Conservation (phyloP, 2,113 vertebrate species). For the Bungarus multicinctus region DNA sequence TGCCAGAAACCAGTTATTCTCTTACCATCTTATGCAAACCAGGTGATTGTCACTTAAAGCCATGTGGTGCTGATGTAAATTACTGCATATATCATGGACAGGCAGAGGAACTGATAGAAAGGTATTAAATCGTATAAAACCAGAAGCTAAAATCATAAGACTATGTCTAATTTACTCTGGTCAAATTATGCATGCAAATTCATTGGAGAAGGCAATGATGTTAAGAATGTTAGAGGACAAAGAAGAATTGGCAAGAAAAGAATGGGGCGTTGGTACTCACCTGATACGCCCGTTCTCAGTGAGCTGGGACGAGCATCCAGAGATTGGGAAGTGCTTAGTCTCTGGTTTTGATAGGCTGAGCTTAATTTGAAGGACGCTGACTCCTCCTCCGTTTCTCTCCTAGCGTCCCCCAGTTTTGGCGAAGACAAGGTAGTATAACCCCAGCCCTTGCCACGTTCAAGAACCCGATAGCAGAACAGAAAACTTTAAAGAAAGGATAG, state of each 20-base stretch:
- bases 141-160: not conserved
- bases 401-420: too few relatives aligned
- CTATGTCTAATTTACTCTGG: not conserved
- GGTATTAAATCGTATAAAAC: not conserved
- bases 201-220: not conserved
- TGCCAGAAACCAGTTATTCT: not conserved
- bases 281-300: too few relatives aligned
- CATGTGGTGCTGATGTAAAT: not conserved
- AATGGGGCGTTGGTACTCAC: too few relatives aligned
- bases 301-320: too few relatives aligned
- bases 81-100: not conserved
- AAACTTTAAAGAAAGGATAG: too few relatives aligned
- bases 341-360: too few relatives aligned
- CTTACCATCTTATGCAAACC: not conserved
- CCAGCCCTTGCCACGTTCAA: too few relatives aligned
- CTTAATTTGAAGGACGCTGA: too few relatives aligned
- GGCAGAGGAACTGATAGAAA: not conserved
- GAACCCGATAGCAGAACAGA: too few relatives aligned
- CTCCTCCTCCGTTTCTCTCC: too few relatives aligned
- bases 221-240: not conserved
- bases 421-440: too few relatives aligned
- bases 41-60: not conserved
- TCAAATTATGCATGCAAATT: not conserved
- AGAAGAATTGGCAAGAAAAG: not conserved
- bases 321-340: too few relatives aligned